Evolutionary conservation across 2,797 vertebrate genomes (phyloP), one percentile per base, ranked within the genome.

Genomic region (Epinephelus malabaricus): DNA sequence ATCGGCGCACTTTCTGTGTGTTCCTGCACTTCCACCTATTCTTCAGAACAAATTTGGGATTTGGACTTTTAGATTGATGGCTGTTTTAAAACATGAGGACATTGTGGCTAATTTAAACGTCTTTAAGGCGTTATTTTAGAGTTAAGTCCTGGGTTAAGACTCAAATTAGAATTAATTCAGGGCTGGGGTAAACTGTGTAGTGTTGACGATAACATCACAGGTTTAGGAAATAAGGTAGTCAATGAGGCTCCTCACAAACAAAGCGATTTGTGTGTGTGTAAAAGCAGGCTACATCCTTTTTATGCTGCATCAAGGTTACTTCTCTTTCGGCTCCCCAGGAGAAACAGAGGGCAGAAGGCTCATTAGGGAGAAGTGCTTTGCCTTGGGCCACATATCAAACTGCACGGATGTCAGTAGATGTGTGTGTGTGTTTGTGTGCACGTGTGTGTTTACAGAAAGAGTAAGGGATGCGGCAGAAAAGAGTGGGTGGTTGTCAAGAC

Each of bases 321-420:
- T 88, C 85, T 87, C 74, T 79, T 80, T 80, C 54, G 23, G 78
- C 81, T 90, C 79, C 77, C 84, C 81, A 56, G 81, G 85, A 91
- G 86, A 90, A 87, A 90, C 78, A 56, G 90, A 92, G 91, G 92
- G 91, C 92, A 94, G 79, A 79, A 91, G 89, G 81, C 92, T 94
- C 92, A 93, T 93, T 93, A 94, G 83, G 76, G 85, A 83, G 88
- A 90, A 91, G 88, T 86, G 91, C 70, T 88, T 86, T 65, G 88
- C 92, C 86, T 82, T 71, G 68, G 90, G 93, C 89, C 86, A 88
- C 89, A 85, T 89, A 93, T 93, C 90, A 90, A 89, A 90, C 86
- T 70, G 79, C 83, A 79, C 61, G 83, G 70, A 84, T 83, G 76
- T 89, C 65, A 76, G 69, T 71, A n/a, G 43, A 23, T 69, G 79